Base-by-base conservation (phyloP, 2,113 vertebrate species). In the Anguilla japonica region DNA sequence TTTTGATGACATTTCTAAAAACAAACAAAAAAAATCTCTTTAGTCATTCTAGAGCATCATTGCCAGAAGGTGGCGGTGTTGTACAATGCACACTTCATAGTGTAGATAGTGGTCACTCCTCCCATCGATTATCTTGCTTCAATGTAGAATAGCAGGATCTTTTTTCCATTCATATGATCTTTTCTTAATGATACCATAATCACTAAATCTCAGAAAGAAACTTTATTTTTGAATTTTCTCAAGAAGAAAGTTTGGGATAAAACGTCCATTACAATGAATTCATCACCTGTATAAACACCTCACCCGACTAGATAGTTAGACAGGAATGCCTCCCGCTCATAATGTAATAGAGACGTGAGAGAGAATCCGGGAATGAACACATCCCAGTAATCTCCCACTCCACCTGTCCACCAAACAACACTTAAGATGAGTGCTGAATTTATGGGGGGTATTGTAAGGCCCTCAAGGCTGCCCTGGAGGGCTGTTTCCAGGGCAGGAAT, bases 21-120 rank as follows among this genome's bases (percentile, higher is more conserved):
- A 46, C 1, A 53, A 2, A 53, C 1, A 53, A 53, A 53, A 53
- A 14, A 2, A 53, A 53, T 14, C 13, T 13, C 50, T 11, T 53
- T 8, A 43, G 29, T 83, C 34, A 22, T 83, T 71, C 79, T 63
- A 82, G 46, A 79, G 46, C 57, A 39, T 9, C 26, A 22, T 85
- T 41, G 50, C 89, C 92, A 91, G 22, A 41, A 92, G 91, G 84
- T 71, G 88, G 89, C 18, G 84, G 84, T 89, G 34, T 88, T 88
- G 34, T 16, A 85, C 87, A 81, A 79, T 26, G 9, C 6, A 13
- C 71, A 53, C 8, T 53, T 53, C 13, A 2, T 14, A 14, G 13
- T 53, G 50, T 53, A 53, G 60, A 26, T 22, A 26, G 60, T 26
- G 2, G 18, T 26, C 4, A 67, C 60, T 26, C 60, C 20, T 67